phyloP scores from a whole-genome alignment of 2,888 invertebrate genomes.

The Caenorhabditis auriculariae region DNA sequence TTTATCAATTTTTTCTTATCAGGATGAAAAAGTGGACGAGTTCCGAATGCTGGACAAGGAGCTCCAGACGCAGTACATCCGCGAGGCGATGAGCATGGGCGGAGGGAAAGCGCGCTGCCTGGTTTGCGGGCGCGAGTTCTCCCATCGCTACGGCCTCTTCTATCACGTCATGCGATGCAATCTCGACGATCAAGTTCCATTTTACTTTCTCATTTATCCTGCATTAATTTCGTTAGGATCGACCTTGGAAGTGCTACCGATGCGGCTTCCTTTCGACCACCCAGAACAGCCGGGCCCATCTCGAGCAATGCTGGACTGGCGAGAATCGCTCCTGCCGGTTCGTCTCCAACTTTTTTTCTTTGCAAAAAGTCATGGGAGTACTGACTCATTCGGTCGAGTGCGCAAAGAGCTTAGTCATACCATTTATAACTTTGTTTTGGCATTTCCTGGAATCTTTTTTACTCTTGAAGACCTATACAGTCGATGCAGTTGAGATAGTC shows the following conservation, averaged over 20 bases:
- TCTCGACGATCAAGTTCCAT: not conserved
- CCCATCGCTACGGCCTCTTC: not conserved
- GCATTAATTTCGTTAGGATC: too few relatives aligned
- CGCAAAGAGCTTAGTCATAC: too few relatives aligned
- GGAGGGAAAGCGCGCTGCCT: conserved; percentile 4
- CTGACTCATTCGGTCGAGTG: too few relatives aligned
- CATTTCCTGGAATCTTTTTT: too few relatives aligned
- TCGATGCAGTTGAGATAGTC: too few relatives aligned
- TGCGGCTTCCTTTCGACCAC: conserved; percentile 6
- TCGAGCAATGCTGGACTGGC: conserved; percentile 1
- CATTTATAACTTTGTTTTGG: too few relatives aligned
- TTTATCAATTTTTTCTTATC: not conserved
- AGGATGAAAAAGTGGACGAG: conserved; percentile 4
- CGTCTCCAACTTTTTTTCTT: too few relatives aligned
- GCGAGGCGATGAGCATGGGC: conserved; percentile 5
- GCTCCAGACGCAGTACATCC: not conserved
- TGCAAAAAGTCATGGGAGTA: too few relatives aligned
- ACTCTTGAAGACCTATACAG: too few relatives aligned
- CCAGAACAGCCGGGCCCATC: conserved; percentile 4
- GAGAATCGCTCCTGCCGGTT: too few relatives aligned
- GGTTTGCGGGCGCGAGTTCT: conserved; percentile 6
- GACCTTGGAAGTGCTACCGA: conserved; percentile 24
- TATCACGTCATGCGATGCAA: conserved; percentile 26
- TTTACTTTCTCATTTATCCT: too few relatives aligned
- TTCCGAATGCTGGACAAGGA: conserved; percentile 12